These are phyloP conservation scores for Ceratotherium simum DNA, from an alignment of 2,113 vertebrate species.

Conservation along the genomic window DNA sequence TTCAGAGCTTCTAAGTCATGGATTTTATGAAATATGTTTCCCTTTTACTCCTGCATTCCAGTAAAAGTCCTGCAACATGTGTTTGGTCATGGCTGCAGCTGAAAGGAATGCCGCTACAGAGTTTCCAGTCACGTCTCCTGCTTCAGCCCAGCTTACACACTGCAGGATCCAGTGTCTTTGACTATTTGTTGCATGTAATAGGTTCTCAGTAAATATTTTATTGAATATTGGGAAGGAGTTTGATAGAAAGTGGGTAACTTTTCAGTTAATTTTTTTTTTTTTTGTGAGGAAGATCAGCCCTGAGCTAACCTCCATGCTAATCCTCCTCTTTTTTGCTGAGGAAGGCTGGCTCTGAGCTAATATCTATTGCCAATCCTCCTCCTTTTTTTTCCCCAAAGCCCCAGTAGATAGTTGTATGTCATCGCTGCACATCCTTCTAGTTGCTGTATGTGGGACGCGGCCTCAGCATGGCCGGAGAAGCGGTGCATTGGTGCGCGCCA, in stretches of 20 bases:
- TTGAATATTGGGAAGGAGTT: constrained; percentile 12
- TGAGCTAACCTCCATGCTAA: too few relatives aligned
- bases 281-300: too few relatives aligned
- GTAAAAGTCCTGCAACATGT: not conserved
- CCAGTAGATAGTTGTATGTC: too few relatives aligned
- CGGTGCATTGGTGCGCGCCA: too few relatives aligned
- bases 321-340: too few relatives aligned
- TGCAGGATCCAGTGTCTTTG: not conserved
- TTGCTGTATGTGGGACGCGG: too few relatives aligned
- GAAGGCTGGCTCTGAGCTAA: too few relatives aligned
- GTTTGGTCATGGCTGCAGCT: not conserved
- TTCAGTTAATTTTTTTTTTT: constrained; percentile 14
- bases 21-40: not conserved
- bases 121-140: not conserved
- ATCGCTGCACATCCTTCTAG: too few relatives aligned
- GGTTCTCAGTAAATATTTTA: not conserved
- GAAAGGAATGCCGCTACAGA: not conserved
- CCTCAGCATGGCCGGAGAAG: too few relatives aligned
- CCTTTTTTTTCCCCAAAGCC: too few relatives aligned
- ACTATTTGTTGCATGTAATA: not conserved
- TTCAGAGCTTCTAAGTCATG: not conserved
- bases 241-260: not conserved
- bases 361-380: too few relatives aligned
- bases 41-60: not conserved
- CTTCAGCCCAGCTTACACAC: not conserved